A percentile compares a stretch with the other conserved stretches of the same genome.
Evolutionary conservation across 2,888 invertebrate species (phyloP).

Genomic region (Tachina lurida): DNA sequence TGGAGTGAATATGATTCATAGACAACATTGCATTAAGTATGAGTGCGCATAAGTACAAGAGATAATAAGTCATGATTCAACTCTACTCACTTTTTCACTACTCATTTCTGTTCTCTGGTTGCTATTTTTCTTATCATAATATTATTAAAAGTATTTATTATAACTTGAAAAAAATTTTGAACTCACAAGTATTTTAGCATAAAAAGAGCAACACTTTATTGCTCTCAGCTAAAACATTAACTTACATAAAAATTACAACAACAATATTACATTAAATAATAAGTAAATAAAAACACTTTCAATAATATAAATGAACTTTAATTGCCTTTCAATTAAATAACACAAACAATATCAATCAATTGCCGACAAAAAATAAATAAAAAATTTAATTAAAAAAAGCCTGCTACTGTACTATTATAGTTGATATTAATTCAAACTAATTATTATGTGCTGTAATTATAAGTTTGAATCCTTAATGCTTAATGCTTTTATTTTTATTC

Average conservation of each 20-base stretch:
- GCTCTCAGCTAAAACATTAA: no score
- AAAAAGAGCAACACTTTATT: no score
- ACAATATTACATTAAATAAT: neutral
- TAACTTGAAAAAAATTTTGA: no score
- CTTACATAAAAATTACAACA: neutral
- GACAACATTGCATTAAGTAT: no score
- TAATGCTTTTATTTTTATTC: slow-evolving; percentile 1
- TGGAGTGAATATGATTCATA: no score
- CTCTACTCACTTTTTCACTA: no score
- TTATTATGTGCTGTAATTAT: slow-evolving; percentile 36
- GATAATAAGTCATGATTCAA: no score
- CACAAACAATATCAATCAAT: slow-evolving; percentile 7
- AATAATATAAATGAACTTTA: neutral
- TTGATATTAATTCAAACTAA: neutral
- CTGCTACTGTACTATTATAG: neutral
- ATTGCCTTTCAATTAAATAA: neutral
- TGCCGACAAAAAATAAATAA: neutral
- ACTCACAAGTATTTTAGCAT: no score
- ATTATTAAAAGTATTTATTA: no score
- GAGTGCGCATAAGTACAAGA: no score
- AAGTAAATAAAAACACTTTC: neutral
- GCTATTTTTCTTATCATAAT: no score
- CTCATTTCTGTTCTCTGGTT: no score
- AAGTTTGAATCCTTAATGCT: slow-evolving; percentile 6
- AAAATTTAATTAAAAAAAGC: slow-evolving; percentile 28